Evolutionary conservation across 2,797 vertebrate genomes (phyloP), one percentile per base, ranked within the genome.

Genomic region (Micrastur ruficollis): DNA sequence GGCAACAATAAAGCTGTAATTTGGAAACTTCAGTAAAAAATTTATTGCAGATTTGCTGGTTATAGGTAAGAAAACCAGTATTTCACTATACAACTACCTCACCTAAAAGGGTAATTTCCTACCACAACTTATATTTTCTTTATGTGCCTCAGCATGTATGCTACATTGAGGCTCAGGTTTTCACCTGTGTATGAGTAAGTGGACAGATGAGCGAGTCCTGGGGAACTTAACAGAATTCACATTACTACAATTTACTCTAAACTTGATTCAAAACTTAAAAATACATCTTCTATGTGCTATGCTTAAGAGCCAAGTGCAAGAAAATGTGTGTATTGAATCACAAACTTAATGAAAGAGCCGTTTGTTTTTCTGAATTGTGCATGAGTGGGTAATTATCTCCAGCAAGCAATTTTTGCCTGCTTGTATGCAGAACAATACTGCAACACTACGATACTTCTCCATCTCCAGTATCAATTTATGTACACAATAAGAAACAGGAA

Each of bases 371-470:
- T 91, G 86, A 95, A 92, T 90, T 88, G 83, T 87, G 91, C 83
- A 93, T 85, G 84, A 96, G 55, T 96, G 84, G 84, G 63, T 96
- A 96, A 92, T 97, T 97, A 96, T 93, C 93, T 94, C 62, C 80
- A 94, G 86, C 88, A 93, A 90, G 90, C 72, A 89, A 89, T 90
- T 96, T 93, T 91, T 81, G 75, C 90, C 78, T 91, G 63, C 89
- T 89, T 90, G 71, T 92, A 29, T 46, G 76, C 38, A 92, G 94
- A 96, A 97, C 86, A 91, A 88, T 95, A 71, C 86, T 31, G 90
- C 72, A 81, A 74, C 25, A 75, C 84, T 62, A 93, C 63, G 83
- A 74, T 87, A 78, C 86, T 63, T 89, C 66, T 95, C 76, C 71
- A 91, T 94, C 49, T 95, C 62, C 94, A 91, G 80, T 67, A 90